These are phyloP conservation scores for Deilephila porcellus DNA, from an alignment of 2,888 invertebrate species.

Conservation along the genomic window DNA sequence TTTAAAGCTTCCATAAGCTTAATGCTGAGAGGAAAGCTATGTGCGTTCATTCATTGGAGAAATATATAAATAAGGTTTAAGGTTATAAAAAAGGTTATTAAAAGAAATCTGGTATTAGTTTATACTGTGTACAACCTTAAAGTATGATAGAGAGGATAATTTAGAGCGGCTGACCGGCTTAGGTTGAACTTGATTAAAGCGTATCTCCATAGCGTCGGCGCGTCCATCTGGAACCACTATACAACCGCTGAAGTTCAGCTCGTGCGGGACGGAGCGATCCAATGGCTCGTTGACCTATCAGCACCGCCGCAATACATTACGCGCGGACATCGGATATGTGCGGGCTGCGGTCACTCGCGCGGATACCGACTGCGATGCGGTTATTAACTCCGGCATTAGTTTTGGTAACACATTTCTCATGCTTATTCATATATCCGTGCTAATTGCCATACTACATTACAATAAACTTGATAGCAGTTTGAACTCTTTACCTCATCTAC, in stretches of 20 bases:
- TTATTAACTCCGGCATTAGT: not conserved
- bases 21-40: too few species aligned
- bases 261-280: not conserved
- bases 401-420: not conserved
- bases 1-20: not conserved
- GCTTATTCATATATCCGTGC: not conserved
- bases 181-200: not conserved
- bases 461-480: too few species aligned
- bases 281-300: not conserved
- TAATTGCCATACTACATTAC: too few species aligned
- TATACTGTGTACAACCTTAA: too few species aligned
- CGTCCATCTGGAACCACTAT: not conserved
- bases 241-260: not conserved
- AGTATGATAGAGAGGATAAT: too few species aligned
- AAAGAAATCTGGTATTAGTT: too few species aligned
- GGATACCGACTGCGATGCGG: not conserved
- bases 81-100: too few species aligned
- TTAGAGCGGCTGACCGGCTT: too few species aligned
- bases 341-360: constrained; percentile 15
- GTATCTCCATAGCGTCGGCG: not conserved
- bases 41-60: too few species aligned
- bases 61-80: too few species aligned
- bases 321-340: not conserved
- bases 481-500: too few species aligned
- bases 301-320: not conserved